Conservation (phyloP, 2,113 vertebrate genomes). For the Hucho hucho region DNA sequence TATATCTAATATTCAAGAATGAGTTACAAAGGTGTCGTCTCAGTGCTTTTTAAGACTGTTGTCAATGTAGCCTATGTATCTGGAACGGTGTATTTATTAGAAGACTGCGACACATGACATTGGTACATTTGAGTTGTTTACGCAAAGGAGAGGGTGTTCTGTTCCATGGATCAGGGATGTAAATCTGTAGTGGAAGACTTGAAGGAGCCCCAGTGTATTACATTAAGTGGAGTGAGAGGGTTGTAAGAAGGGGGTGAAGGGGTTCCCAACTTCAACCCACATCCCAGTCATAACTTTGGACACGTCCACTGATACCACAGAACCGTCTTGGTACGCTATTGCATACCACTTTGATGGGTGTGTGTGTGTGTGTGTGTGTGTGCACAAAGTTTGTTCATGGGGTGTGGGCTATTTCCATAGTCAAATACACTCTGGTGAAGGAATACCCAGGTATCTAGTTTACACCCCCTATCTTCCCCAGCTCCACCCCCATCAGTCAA, state of each 20-base stretch:
- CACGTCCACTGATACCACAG: background rate
- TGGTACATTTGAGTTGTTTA: no score
- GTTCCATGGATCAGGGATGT: slow-evolving; percentile 8
- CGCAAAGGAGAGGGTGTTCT: background rate
- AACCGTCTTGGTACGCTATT: background rate
- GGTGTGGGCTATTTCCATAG: background rate
- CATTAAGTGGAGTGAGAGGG: slow-evolving; percentile 1
- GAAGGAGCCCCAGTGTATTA: slow-evolving; percentile 11
- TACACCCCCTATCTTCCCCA: background rate
- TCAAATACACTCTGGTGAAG: background rate
- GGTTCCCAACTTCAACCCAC: background rate
- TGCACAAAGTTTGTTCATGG: background rate
- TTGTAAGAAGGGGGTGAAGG: background rate
- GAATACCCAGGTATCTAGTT: background rate
- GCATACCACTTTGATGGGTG: background rate
- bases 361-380: slow-evolving; percentile 4
- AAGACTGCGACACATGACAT: background rate
- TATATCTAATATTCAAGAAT: no score
- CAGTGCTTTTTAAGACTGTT: no score
- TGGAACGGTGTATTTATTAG: background rate
- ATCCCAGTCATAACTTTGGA: background rate
- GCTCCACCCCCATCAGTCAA: background rate
- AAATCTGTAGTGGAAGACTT: slow-evolving; percentile 13
- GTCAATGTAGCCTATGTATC: background rate
- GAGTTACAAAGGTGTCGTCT: no score